Conservation (phyloP, 2,888 invertebrate genomes). For the Xanthorhoe designata region DNA sequence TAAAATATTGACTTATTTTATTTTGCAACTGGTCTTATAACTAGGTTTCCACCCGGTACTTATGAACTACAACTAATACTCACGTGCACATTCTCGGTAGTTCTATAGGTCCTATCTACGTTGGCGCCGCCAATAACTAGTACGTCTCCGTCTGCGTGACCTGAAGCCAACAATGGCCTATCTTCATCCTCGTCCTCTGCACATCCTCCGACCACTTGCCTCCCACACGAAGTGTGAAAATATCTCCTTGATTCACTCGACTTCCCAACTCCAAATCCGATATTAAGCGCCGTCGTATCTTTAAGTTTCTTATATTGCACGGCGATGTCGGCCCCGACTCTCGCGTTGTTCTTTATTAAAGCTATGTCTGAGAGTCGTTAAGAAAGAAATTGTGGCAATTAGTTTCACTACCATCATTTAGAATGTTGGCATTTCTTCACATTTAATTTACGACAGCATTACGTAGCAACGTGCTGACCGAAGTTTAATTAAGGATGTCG, state of each 20-base stretch:
- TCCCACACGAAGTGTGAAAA: constrained; percentile 64
- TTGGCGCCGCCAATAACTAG: constrained; percentile 93
- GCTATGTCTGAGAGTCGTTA: constrained; percentile 90
- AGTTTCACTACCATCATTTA: constrained; percentile 65
- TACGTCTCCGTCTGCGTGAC: constrained; percentile 65
- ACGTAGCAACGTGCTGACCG: constrained; percentile 49
- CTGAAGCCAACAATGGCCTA: constrained; percentile 45
- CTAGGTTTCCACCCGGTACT: not conserved
- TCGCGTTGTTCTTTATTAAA: constrained; percentile 97
- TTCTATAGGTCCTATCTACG: constrained; percentile 89
- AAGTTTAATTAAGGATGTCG: constrained; percentile 62
- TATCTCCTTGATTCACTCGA: constrained; percentile 53
- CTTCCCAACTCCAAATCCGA: constrained; percentile 48
- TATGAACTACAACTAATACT: constrained; percentile 60
- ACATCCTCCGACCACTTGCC: constrained; percentile 28
- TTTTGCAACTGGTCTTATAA: constrained; percentile 9
- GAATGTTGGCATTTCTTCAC: constrained; percentile 60
- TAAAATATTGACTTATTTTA: constrained; percentile 69
- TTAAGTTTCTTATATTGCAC: constrained; percentile 83
- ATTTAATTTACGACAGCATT: constrained; percentile 66
- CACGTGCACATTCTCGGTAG: constrained; percentile 88
- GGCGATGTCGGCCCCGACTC: constrained; percentile 92
- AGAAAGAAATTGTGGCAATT: constrained; percentile 71
- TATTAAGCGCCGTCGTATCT: constrained; percentile 63
- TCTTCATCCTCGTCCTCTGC: constrained; percentile 41